Percentiles rank a stretch among this genome's conserved stretches.
Conservation (phyloP, 2,888 invertebrate species). For the Dynastes hyllus region DNA sequence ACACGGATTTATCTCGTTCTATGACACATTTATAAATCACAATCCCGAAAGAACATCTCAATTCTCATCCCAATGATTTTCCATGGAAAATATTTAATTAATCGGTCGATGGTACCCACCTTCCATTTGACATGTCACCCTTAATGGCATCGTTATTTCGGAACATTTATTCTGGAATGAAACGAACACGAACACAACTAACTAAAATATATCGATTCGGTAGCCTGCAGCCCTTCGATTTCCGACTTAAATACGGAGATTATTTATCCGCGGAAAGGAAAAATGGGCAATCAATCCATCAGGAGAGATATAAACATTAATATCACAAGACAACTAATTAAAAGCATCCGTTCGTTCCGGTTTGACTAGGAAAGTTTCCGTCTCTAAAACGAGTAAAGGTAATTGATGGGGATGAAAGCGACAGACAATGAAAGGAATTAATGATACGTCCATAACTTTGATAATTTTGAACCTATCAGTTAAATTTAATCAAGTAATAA, state of each 20-base stretch:
- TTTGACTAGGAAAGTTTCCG: too few species aligned
- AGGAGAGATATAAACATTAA: conserved; percentile 23
- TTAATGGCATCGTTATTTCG: conserved; percentile 20
- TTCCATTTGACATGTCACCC: conserved; percentile 23
- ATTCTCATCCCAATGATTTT: conserved; percentile 10
- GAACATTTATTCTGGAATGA: conserved; percentile 26
- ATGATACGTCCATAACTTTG: too few species aligned
- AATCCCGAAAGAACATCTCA: conserved; percentile 1
- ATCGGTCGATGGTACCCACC: conserved; percentile 10
- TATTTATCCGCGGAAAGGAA: conserved; percentile 3
- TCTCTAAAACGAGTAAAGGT: neutral
- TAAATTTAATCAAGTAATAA: too few species aligned
- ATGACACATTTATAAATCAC: conserved; percentile 6
- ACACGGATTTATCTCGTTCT: neutral
- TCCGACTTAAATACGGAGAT: conserved; percentile 9
- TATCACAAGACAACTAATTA: conserved; percentile 29
- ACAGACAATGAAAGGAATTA: neutral
- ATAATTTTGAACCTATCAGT: too few species aligned
- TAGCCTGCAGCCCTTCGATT: neutral
- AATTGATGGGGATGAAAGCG: neutral
- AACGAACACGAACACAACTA: conserved; percentile 18
- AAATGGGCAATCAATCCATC: conserved; percentile 11
- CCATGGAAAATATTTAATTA: conserved; percentile 29
- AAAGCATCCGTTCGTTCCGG: conserved; percentile 5
- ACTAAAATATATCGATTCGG: neutral